These are phyloP conservation scores for Anneissia japonica DNA, from an alignment of 35 echinoderm and acorn worm genomes.

Conservation along the genomic window DNA sequence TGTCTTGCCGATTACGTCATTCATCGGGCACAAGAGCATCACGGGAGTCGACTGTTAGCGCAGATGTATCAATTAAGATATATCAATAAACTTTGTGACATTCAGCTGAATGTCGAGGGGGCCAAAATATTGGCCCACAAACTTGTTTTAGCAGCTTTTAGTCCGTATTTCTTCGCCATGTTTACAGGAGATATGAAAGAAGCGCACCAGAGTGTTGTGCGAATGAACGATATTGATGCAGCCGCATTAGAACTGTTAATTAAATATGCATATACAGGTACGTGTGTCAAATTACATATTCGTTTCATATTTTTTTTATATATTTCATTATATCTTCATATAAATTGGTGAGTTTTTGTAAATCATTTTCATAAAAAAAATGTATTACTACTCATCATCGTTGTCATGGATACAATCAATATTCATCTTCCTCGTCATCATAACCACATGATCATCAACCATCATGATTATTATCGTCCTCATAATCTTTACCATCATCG, in stretches of 20 bases:
- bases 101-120: constrained; percentile 32
- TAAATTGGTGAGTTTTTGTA: no score
- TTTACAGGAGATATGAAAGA: constrained; percentile 74
- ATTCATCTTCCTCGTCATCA: no score
- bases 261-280: constrained; percentile 83
- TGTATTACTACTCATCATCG: no score
- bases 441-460: no score
- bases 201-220: constrained; percentile 27
- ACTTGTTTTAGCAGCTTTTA: constrained; percentile 66
- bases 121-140: constrained; percentile 43
- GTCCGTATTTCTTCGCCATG: constrained; percentile 72
- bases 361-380: no score
- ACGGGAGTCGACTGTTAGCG: constrained; percentile 40
- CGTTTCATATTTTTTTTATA: no score
- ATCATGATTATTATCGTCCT: no score
- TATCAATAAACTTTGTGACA: constrained; percentile 51
- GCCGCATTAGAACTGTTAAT: constrained; percentile 48
- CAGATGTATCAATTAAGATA: constrained; percentile 61
- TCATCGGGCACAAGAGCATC: constrained; percentile 49
- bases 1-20: constrained; percentile 32
- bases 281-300: neutral
- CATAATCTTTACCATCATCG: no score
- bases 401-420: no score
- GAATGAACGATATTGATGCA: constrained; percentile 69
- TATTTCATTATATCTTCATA: no score